Conservation (phyloP, 2,888 invertebrate genomes). For the Drosophila greeni region DNA sequence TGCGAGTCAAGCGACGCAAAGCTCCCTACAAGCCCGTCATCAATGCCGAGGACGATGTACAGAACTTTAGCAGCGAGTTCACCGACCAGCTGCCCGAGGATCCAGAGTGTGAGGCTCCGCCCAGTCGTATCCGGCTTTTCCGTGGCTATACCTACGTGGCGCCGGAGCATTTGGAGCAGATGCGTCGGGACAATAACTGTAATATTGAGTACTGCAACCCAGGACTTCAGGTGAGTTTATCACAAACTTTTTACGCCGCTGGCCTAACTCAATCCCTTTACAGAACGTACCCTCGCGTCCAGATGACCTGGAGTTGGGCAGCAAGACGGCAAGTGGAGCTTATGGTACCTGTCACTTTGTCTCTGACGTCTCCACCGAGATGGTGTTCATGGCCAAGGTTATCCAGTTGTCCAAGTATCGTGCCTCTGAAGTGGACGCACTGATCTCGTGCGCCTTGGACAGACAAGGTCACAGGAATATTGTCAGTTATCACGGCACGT, state of each 20-base stretch:
- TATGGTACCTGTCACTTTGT: conserved; percentile 74
- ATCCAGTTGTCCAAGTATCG: conserved; percentile 71
- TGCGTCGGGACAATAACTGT: conserved; percentile 55
- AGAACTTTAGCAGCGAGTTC: conserved; percentile 98
- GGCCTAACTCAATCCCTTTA: background rate
- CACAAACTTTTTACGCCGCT: background rate
- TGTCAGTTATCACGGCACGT: conserved; percentile 91
- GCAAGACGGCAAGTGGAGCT: conserved; percentile 59
- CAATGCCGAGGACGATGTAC: conserved; percentile 91
- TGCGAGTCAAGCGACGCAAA: conserved; percentile 86
- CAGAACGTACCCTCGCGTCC: conserved; percentile 69
- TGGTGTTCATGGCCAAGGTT: conserved; percentile 70
- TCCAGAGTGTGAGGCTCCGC: conserved; percentile 93
- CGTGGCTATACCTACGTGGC: conserved; percentile 96
- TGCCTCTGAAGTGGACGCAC: conserved; percentile 84
- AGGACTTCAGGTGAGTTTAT: conserved; percentile 57
- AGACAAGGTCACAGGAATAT: conserved; percentile 86
- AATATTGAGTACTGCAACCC: conserved; percentile 71
- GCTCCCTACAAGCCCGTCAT: conserved; percentile 96
- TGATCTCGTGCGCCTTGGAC: conserved; percentile 86
- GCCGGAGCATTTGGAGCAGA: conserved; percentile 80
- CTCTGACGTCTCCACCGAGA: conserved; percentile 54
- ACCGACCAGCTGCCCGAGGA: conserved; percentile 94
- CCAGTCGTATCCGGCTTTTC: conserved; percentile 91
- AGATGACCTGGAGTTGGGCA: conserved; percentile 65